A percentile compares a stretch with the other conserved stretches of the same genome.
phyloP scores from a whole-genome alignment of 2,113 vertebrate species.

The Ochotona curzoniae region DNA sequence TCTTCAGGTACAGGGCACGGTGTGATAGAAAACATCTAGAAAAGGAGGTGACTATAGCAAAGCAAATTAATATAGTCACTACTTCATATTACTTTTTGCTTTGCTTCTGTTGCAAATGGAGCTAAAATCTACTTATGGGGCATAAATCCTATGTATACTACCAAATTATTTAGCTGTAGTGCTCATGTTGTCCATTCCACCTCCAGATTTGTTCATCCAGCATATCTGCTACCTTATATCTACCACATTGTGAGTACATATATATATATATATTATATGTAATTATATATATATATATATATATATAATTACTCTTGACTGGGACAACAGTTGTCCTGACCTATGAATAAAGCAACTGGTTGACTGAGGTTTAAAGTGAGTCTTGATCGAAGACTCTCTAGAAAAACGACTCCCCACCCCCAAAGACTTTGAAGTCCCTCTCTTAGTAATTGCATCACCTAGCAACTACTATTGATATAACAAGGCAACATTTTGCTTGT shows the following conservation, averaged over 20 bases:
- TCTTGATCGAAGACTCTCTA: not conserved
- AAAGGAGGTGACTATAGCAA: not conserved
- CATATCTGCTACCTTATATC: not conserved
- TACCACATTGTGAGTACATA: not conserved
- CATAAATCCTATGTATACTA: not conserved
- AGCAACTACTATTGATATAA: not conserved
- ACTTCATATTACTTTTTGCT: too few species aligned
- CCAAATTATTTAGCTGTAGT: not conserved
- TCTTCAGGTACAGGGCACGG: not conserved
- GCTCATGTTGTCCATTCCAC: not conserved
- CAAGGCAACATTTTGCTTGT: not conserved
- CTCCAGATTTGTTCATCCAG: not conserved
- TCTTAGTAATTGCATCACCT: not conserved
- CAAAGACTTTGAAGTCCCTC: not conserved
- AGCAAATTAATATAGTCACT: not conserved
- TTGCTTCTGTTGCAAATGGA: not conserved
- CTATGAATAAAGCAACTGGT: not conserved
- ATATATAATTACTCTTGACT: not conserved
- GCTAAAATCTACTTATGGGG: not conserved
- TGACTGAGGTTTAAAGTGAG: conserved; percentile 23
- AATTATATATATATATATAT: too few species aligned
- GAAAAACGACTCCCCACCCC: not conserved
- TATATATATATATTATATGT: too few species aligned
- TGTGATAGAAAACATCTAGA: not conserved
- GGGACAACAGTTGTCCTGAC: not conserved